phyloP scores from a whole-genome alignment of 2,888 invertebrate species.

The Oligia strigilis region DNA sequence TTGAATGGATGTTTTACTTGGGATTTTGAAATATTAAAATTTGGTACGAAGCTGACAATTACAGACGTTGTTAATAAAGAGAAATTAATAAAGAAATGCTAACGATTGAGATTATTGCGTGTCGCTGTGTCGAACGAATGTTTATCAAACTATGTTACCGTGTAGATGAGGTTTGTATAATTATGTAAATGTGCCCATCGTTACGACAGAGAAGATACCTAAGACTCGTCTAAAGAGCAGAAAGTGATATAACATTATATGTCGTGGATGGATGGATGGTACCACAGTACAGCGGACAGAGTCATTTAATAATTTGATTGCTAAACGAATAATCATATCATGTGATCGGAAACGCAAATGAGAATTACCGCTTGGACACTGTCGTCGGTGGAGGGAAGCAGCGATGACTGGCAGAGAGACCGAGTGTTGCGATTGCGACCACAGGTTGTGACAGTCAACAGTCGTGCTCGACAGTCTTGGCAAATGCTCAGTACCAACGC shows the following conservation, averaged over 20 bases:
- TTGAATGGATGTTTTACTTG: conserved; percentile 9
- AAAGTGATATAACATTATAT: background rate
- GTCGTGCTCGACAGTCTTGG: background rate
- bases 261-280: background rate
- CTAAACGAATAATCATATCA: background rate
- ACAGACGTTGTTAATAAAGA: background rate
- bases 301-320: background rate
- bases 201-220: background rate
- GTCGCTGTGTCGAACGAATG: background rate
- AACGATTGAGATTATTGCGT: background rate
- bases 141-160: background rate
- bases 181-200: background rate
- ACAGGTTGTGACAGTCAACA: background rate
- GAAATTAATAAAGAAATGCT: background rate
- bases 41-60: background rate
- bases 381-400: background rate
- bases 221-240: background rate
- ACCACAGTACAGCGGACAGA: background rate
- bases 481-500: background rate
- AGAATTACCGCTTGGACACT: background rate
- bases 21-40: conserved; percentile 2
- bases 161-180: background rate
- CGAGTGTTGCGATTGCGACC: background rate
- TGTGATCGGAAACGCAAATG: background rate
- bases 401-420: background rate